A percentile compares a stretch with the other conserved stretches of the same genome.
Conservation (phyloP, 1,140 invertebrate species). For the Cydia splendana region DNA sequence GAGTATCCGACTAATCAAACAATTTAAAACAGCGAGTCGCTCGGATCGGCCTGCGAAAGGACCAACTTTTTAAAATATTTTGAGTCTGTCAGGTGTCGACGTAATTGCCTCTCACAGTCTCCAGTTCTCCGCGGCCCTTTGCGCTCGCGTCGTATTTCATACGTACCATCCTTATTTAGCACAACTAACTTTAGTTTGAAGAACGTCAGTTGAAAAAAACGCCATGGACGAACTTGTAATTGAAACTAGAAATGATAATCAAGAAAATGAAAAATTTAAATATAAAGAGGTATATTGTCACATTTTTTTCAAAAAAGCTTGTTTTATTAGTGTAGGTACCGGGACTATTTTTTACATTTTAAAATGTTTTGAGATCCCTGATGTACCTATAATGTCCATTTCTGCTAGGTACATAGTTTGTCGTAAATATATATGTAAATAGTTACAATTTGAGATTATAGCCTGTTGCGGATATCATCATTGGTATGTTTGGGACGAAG, state of each 20-base stretch:
- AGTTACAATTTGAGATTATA: too few species aligned
- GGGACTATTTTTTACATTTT: too few species aligned
- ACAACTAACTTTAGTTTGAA: not conserved
- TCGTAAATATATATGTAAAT: too few species aligned
- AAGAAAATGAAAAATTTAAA: not conserved
- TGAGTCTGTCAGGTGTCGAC: not conserved
- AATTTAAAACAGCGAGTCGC: too few species aligned
- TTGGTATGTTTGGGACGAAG: too few species aligned
- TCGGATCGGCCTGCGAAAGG: too few species aligned
- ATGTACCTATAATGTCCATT: too few species aligned
- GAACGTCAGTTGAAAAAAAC: not conserved
- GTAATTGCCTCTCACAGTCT: not conserved
- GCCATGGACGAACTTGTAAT: not conserved
- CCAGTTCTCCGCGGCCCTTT: not conserved
- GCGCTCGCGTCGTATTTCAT: not conserved
- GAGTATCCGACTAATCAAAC: too few species aligned
- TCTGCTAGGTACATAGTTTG: too few species aligned
- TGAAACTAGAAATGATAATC: not conserved
- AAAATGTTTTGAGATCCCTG: too few species aligned
- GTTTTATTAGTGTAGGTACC: too few species aligned
- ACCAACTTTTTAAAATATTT: not conserved
- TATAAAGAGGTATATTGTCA: not conserved
- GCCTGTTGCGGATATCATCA: too few species aligned
- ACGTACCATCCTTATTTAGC: not conserved
- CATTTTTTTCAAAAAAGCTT: not conserved